Base-by-base conservation (phyloP, 2,888 invertebrate species). In the Pilophorus perplexus region DNA sequence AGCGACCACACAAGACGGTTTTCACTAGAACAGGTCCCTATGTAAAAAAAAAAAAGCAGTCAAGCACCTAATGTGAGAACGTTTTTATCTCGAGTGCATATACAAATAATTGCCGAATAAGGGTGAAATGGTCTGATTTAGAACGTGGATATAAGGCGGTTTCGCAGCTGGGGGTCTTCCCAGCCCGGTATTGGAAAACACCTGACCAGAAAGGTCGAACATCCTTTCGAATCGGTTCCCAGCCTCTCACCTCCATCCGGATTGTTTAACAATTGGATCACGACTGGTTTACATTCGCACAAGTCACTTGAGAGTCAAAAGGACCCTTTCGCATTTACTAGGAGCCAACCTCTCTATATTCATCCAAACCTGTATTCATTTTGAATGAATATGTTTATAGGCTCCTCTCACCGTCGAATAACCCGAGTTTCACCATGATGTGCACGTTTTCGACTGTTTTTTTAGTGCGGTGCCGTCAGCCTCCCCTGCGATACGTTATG, bases 251-350 rank as follows among this genome's bases (percentile, higher is more conserved):
- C 22, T 3, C 23, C n/a, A 4, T 14, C 22, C 12, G 3, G 23
- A 46, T 46, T 23, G 22, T 25, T 23, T 46, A 44, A 46, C 46
- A 25, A 46, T 46, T 23, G 23, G 46, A 46, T 46, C 46, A 46
- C 46, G 46, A 46, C 46, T 46, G 46, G 22, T 46, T 46, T 46
- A 46, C 23, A 46, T 46, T 46, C 12, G 46, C 46, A 23, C 46
- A 23, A 46, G 46, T 46, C 46, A 46, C 23, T 46, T 2, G 23
- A 14, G 46, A 46, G 46, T 46, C 46, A 46, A 46, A 46, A 46
- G 23, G 12, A 46, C 22, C 46, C 46, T 46, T 46, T 46, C 46
- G 22, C 22, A n/a, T 20, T 10, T 14, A 22, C 25, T n/a, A 22
- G 23, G 12, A 22, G 22, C 25, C 46, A 23, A 25, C 23, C 5